phyloP scores from a whole-genome alignment of 2,797 vertebrate genomes.

The Pteronotus mesoamericanus region DNA sequence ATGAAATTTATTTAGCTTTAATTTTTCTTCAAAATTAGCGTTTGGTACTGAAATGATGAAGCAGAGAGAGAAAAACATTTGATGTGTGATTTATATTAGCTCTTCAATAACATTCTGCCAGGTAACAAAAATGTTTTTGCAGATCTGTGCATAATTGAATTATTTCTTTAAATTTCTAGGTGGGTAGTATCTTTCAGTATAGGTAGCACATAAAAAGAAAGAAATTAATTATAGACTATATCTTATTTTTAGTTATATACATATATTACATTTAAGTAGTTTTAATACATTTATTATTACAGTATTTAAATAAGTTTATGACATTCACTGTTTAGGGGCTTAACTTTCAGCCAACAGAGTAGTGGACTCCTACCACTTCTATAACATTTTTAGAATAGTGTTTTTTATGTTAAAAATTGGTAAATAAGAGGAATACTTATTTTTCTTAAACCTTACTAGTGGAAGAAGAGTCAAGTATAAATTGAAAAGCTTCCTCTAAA shows the following conservation, averaged over 20 bases:
- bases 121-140: not conserved
- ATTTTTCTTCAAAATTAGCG: not conserved
- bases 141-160: not conserved
- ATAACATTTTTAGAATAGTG: not conserved
- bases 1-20: slow-evolving; percentile 13
- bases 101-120: not conserved
- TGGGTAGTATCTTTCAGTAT: not conserved
- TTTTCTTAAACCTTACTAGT: not conserved
- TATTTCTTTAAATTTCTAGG: not conserved
- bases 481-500: slow-evolving; percentile 27
- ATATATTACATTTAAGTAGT: not conserved
- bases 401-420: not conserved
- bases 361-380: not conserved
- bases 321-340: not conserved
- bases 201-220: not conserved
- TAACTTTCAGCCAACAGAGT: not conserved
- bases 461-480: not conserved
- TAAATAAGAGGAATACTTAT: not conserved
- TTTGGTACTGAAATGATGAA: slow-evolving; percentile 9
- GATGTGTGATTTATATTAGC: not conserved
- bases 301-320: not conserved
- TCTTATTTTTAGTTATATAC: not conserved
- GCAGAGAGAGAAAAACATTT: not conserved
- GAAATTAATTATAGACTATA: not conserved
- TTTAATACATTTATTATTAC: not conserved